Percentiles rank a stretch among this genome's conserved stretches.
Conservation (phyloP, 1,140 invertebrate genomes). For the Mylabris phalerata region DNA sequence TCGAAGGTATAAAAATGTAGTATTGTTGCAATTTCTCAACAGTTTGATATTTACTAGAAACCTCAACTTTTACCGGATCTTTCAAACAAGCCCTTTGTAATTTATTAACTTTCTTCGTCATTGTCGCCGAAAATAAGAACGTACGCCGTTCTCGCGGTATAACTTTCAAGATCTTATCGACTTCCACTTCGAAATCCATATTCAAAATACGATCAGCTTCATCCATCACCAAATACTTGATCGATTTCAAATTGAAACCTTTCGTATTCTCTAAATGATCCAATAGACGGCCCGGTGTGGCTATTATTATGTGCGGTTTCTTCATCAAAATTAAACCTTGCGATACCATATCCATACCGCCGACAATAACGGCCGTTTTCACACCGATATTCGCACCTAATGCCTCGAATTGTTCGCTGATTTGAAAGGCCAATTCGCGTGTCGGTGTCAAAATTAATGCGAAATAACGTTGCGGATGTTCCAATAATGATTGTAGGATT, state of each 20-base stretch:
- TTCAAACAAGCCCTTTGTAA: conserved; percentile 89
- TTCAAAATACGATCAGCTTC: conserved; percentile 94
- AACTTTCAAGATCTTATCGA: conserved; percentile 91
- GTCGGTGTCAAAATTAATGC: conserved; percentile 93
- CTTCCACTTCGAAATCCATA: conserved; percentile 94
- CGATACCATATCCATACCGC: conserved; percentile 96
- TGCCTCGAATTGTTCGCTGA: conserved; percentile 94
- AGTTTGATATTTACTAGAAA: conserved; percentile 95
- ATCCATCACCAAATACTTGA: conserved; percentile 94
- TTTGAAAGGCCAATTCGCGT: conserved; percentile 94
- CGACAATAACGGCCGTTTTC: conserved; percentile 93
- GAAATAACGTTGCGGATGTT: conserved; percentile 90
- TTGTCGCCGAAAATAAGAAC: conserved; percentile 92
- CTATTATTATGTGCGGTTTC: conserved; percentile 93
- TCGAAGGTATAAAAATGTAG: conserved; percentile 93
- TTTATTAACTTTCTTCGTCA: conserved; percentile 98
- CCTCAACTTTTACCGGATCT: conserved; percentile 91
- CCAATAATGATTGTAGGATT: conserved; percentile 83
- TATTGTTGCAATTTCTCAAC: conserved; percentile 94
- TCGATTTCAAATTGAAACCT: conserved; percentile 80
- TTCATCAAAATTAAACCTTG: conserved; percentile 87
- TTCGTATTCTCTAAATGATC: conserved; percentile 93
- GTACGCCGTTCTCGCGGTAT: conserved; percentile 85
- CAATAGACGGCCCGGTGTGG: conserved; percentile 82
- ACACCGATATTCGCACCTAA: conserved; percentile 80